Conservation (phyloP, 2,888 invertebrate genomes). For the Cephus nigrinus region DNA sequence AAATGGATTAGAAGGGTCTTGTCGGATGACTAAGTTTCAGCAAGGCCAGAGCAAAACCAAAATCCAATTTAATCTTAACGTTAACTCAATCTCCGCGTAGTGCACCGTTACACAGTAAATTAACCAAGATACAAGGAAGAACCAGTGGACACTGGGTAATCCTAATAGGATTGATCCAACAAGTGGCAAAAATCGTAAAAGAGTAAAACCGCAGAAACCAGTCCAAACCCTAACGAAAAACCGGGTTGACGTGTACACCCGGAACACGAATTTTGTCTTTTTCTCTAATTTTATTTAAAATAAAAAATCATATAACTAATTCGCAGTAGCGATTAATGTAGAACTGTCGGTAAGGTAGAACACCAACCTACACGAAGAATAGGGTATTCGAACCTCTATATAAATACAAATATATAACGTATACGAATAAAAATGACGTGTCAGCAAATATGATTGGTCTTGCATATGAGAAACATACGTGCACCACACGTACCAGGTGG, state of each 20-base stretch:
- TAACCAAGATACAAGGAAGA: conserved; percentile 35
- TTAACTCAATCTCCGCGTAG: conserved; percentile 54
- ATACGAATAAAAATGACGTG: conserved; percentile 37
- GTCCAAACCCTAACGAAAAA: no score
- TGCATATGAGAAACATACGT: neutral
- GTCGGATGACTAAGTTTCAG: conserved; percentile 61
- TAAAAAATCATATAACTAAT: neutral
- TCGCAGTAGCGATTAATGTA: no score
- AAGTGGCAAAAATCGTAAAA: neutral
- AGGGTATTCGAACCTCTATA: no score
- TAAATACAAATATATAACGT: no score
- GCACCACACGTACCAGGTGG: no score
- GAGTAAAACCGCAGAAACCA: neutral
- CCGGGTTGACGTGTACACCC: no score
- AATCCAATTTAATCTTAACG: conserved; percentile 63
- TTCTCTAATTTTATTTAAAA: no score
- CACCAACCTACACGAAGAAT: no score
- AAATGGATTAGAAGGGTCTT: conserved; percentile 61
- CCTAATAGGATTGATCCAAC: neutral
- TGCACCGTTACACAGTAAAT: conserved; percentile 62
- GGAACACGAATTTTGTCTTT: no score
- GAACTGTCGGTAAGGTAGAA: no score
- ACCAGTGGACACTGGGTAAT: neutral
- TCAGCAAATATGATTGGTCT: conserved; percentile 38
- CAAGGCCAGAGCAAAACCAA: conserved; percentile 47